phyloP scores from a whole-genome alignment of 2,797 vertebrate genomes.

The Rhynchonycteris naso region DNA sequence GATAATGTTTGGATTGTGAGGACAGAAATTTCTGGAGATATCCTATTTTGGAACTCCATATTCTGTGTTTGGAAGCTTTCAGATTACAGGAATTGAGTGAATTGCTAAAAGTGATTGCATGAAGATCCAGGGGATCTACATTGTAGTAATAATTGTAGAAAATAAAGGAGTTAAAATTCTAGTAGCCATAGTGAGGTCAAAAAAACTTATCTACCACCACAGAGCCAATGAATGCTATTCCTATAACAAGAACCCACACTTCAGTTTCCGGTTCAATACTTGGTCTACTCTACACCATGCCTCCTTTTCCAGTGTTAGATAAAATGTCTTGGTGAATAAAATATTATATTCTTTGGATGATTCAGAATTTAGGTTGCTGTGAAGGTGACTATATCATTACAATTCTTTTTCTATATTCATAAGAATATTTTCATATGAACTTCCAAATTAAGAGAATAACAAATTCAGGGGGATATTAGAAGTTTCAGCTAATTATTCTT shows the following conservation, averaged over 20 bases:
- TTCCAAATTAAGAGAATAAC: neutral
- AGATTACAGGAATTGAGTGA: neutral
- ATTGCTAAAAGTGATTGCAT: neutral
- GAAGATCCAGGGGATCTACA: neutral
- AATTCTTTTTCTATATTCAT: conserved; percentile 12
- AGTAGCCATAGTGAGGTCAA: neutral
- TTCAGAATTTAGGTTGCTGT: conserved; percentile 24
- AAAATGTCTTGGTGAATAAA: conserved; percentile 37
- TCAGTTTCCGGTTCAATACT: neutral
- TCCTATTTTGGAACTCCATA: neutral
- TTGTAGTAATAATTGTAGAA: neutral
- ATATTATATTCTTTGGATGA: neutral
- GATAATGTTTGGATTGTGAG: neutral
- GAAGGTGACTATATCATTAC: neutral
- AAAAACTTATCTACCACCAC: neutral
- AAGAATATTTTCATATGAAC: neutral
- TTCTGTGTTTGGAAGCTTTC: neutral
- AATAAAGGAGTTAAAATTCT: neutral
- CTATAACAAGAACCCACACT: neutral
- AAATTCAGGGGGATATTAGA: neutral
- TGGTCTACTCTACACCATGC: neutral
- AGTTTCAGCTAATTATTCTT: neutral
- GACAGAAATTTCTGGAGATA: neutral
- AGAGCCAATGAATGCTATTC: neutral
- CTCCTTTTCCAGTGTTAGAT: neutral